Conservation (phyloP, 2,797 vertebrate species). For the Sitta carolinensis region DNA sequence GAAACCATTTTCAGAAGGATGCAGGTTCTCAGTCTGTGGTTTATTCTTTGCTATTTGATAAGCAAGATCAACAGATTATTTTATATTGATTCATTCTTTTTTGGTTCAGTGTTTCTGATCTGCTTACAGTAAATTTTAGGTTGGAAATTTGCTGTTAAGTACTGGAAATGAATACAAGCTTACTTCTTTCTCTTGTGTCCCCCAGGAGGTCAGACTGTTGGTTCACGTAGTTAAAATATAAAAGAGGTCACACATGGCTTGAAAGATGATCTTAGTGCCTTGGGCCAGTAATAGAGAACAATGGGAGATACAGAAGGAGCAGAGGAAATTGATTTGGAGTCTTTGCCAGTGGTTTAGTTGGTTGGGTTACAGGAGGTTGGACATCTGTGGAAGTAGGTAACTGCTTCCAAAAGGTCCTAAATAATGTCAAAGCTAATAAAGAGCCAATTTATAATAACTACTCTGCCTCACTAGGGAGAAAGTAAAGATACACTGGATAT, state of each 20-base stretch:
- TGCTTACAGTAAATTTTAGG: not conserved
- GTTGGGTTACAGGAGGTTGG: not conserved
- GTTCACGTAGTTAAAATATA: not conserved
- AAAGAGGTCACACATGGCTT: not conserved
- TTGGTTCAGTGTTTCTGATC: not conserved
- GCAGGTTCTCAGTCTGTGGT: not conserved
- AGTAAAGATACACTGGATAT: not conserved
- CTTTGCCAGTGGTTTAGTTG: not conserved
- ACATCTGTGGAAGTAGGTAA: constrained; percentile 12
- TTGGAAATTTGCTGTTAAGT: not conserved
- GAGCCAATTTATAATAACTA: not conserved
- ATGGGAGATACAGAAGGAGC: not conserved
- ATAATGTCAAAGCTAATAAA: constrained; percentile 1
- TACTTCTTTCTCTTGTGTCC: not conserved
- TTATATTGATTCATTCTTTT: not conserved
- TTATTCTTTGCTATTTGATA: not conserved
- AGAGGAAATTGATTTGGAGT: constrained; percentile 32
- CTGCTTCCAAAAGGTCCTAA: constrained; percentile 29
- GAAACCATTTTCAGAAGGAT: not conserved
- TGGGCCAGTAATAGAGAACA: not conserved
- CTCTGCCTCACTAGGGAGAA: not conserved
- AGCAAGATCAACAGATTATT: not conserved
- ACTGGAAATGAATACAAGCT: not conserved
- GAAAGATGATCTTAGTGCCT: not conserved
- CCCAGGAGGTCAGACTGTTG: not conserved